Conservation (phyloP, 2,888 invertebrate genomes). For the Lasioglossum oenotherae region DNA sequence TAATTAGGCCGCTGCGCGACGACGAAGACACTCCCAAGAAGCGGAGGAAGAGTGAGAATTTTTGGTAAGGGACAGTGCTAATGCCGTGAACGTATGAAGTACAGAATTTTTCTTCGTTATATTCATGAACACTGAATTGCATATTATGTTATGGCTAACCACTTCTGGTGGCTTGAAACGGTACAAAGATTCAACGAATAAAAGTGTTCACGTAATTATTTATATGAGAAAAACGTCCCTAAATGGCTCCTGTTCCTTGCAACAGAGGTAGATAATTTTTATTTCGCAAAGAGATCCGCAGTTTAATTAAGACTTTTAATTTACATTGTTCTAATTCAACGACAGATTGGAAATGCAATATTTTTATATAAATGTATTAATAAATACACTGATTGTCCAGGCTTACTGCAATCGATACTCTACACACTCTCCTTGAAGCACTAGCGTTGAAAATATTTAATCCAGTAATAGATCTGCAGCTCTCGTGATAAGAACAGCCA, state of each 20-base stretch:
- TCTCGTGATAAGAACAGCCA: neutral
- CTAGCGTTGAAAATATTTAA: neutral
- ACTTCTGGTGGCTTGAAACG: neutral
- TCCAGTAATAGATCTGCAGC: neutral
- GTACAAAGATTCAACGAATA: neutral
- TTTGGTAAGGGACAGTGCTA: neutral
- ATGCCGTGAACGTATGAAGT: neutral
- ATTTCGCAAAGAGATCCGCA: neutral
- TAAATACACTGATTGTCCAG: neutral
- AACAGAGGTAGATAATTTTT: neutral
- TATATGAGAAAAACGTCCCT: neutral
- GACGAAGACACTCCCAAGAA: neutral
- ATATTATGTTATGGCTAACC: neutral
- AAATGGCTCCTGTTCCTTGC: neutral
- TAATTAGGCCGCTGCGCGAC: constrained; percentile 17
- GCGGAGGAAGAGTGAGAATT: neutral
- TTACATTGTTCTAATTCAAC: neutral
- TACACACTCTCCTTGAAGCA: neutral
- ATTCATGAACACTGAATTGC: neutral
- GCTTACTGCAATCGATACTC: neutral
- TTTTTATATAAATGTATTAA: neutral
- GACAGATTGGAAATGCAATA: neutral
- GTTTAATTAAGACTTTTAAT: neutral
- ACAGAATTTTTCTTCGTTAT: neutral
- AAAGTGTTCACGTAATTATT: neutral